phyloP scores from a whole-genome alignment of 2,113 vertebrate genomes.

The Urocynchramus pylzowi region DNA sequence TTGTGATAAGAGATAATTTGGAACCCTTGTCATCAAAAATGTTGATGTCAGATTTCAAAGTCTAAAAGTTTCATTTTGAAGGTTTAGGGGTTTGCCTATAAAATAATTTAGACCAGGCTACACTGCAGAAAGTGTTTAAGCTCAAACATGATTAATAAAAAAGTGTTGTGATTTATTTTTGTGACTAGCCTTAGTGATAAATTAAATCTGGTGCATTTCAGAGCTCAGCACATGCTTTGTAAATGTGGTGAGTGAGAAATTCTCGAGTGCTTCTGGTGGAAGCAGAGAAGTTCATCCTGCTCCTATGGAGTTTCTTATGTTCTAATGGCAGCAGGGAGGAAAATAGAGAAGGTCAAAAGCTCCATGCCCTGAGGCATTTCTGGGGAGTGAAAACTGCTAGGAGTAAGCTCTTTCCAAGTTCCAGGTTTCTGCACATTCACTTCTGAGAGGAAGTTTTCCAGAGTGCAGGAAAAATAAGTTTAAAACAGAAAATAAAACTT shows the following conservation, averaged over 20 bases:
- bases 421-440: not conserved
- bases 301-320: not conserved
- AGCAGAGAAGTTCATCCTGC: not conserved
- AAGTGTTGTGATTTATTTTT: not conserved
- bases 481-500: not conserved
- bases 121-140: not conserved
- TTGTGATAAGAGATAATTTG: not conserved
- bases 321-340: not conserved
- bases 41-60: not conserved
- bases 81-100: not conserved
- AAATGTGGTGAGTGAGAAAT: not conserved
- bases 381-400: not conserved
- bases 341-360: not conserved
- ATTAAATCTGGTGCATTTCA: not conserved
- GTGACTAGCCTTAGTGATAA: not conserved
- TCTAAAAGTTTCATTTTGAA: not conserved
- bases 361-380: not conserved
- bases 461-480: not conserved
- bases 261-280: not conserved
- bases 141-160: not conserved
- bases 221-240: not conserved
- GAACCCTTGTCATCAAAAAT: not conserved
- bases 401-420: not conserved
- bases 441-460: not conserved
- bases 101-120: not conserved